These are phyloP conservation scores for Brachionus rubens DNA, from an alignment of 1,140 invertebrate species.

Conservation along the genomic window DNA sequence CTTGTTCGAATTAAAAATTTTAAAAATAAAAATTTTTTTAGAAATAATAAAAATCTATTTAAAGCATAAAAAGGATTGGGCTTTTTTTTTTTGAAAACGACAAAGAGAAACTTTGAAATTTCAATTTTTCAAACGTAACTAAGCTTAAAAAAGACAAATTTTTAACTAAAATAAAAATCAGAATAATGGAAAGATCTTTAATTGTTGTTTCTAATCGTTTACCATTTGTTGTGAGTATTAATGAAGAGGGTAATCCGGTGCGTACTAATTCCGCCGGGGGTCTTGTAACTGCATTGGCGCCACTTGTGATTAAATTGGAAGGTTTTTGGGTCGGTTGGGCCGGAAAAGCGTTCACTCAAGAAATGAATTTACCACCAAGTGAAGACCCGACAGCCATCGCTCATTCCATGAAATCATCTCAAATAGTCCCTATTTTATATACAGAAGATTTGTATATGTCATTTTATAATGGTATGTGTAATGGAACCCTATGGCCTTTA, in stretches of 20 bases:
- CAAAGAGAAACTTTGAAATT: too few relatives aligned
- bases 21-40: too few relatives aligned
- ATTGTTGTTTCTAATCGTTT: constrained; percentile 2
- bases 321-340: constrained; percentile 87
- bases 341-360: constrained; percentile 67
- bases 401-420: constrained; percentile 68
- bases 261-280: constrained; percentile 64
- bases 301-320: constrained; percentile 76
- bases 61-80: too few relatives aligned
- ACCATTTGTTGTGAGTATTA: background rate
- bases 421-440: constrained; percentile 76
- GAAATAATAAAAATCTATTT: too few relatives aligned
- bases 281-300: constrained; percentile 80
- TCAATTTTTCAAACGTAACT: too few relatives aligned
- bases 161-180: too few relatives aligned
- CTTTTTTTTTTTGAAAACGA: too few relatives aligned
- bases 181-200: background rate
- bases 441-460: constrained; percentile 72
- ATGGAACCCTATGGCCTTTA: constrained; percentile 83
- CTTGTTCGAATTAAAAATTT: too few relatives aligned
- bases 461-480: constrained; percentile 87
- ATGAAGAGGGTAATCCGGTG: background rate
- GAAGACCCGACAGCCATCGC: constrained; percentile 79
- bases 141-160: too few relatives aligned
- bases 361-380: constrained; percentile 74